phyloP scores from a whole-genome alignment of 2,888 invertebrate species.

The Epirrhoe alternata region DNA sequence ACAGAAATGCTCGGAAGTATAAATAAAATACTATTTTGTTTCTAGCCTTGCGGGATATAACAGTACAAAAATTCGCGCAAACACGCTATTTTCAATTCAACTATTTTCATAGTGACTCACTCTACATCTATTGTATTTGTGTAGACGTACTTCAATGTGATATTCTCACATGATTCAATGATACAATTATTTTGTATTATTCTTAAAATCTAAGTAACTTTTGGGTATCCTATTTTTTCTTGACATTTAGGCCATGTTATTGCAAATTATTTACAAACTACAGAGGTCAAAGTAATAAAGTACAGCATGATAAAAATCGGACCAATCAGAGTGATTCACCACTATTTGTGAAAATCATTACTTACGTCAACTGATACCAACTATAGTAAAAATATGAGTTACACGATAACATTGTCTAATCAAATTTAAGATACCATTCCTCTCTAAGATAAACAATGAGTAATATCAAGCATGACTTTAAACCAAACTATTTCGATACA shows the following conservation, averaged over 20 bases:
- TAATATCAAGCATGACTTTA: constrained; percentile 60
- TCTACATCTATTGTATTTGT: constrained; percentile 24
- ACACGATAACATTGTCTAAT: constrained; percentile 57
- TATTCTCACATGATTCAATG: constrained; percentile 16
- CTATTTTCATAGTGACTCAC: constrained; percentile 54
- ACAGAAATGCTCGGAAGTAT: constrained; percentile 57
- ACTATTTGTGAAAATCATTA: constrained; percentile 53
- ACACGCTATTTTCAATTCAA: constrained; percentile 53
- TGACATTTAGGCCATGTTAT: constrained; percentile 55
- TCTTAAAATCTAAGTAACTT: constrained; percentile 7
- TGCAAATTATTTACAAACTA: constrained; percentile 47
- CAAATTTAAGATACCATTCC: constrained; percentile 54
- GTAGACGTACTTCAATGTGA: constrained; percentile 6
- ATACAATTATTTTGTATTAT: constrained; percentile 11
- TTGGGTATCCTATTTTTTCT: constrained; percentile 24
- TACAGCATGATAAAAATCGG: constrained; percentile 42
- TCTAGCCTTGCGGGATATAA: constrained; percentile 62
- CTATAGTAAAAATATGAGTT: constrained; percentile 41
- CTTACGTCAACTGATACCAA: constrained; percentile 58
- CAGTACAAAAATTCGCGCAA: constrained; percentile 54
- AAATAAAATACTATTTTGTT: constrained; percentile 59
- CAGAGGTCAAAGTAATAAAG: constrained; percentile 49
- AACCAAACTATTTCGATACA: constrained; percentile 52
- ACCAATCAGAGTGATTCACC: constrained; percentile 47
- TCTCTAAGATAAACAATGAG: constrained; percentile 60